phyloP scores from a whole-genome alignment of 2,113 vertebrate species.

The Baryphthengus martii region DNA sequence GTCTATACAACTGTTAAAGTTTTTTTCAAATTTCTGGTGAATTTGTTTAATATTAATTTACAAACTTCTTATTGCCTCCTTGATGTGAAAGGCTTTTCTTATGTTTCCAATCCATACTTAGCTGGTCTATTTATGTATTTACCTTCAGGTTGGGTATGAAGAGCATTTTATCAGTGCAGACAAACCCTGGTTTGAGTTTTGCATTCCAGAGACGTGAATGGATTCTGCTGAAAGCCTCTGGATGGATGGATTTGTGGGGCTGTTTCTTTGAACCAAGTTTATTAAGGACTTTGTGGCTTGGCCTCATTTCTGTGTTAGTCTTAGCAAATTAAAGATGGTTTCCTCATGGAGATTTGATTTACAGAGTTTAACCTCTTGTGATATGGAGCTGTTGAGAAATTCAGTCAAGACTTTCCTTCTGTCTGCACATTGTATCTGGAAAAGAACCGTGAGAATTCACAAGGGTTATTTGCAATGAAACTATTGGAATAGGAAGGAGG shows the following conservation, averaged over 20 bases:
- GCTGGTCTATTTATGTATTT: not conserved
- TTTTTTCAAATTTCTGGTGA: not conserved
- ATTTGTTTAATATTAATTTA: not conserved
- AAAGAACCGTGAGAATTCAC: not conserved
- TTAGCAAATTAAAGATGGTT: constrained; percentile 17
- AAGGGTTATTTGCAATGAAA: not conserved
- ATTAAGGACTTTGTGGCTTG: constrained; percentile 27
- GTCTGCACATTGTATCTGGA: not conserved
- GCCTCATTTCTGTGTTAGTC: constrained; percentile 1
- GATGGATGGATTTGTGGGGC: not conserved
- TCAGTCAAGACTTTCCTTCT: not conserved
- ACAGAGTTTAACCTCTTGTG: not conserved
- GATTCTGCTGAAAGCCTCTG: not conserved
- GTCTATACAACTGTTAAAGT: not conserved
- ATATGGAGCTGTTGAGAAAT: not conserved
- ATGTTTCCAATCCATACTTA: not conserved
- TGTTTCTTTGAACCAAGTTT: not conserved
- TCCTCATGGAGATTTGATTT: not conserved
- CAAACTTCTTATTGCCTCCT: not conserved
- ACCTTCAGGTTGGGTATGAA: not conserved
- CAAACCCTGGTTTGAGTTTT: not conserved
- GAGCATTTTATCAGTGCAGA: not conserved
- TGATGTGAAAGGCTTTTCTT: not conserved
- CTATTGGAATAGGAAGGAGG: not conserved
- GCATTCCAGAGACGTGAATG: constrained; percentile 1